phyloP scores from a whole-genome alignment of 2,113 vertebrate genomes.

The Albula glossodonta region DNA sequence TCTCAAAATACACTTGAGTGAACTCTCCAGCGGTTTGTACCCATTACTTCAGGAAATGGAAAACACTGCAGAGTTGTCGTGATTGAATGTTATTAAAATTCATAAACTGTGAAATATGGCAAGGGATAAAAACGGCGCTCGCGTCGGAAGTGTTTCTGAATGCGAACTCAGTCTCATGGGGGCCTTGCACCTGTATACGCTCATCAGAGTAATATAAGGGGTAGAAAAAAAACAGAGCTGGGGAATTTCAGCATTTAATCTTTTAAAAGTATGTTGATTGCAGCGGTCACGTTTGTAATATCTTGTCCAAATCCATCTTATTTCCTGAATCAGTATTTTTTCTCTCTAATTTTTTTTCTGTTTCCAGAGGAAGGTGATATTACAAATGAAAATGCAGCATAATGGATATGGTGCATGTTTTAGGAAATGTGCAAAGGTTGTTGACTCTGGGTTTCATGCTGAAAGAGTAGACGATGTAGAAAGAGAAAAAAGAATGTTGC shows the following conservation, averaged over 20 bases:
- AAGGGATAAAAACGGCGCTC: slow-evolving; percentile 16
- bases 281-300: slow-evolving; percentile 14
- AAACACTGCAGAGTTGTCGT: slow-evolving; percentile 36
- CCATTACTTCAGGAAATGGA: slow-evolving; percentile 49
- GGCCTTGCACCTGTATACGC: slow-evolving; percentile 21
- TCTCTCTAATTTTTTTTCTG: not conserved
- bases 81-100: slow-evolving; percentile 54
- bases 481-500: not conserved
- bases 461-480: not conserved
- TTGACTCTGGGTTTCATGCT: not conserved
- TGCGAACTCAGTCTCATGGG: slow-evolving; percentile 27
- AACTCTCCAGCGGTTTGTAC: slow-evolving; percentile 44
- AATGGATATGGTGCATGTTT: not conserved
- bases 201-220: slow-evolving; percentile 22
- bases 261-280: slow-evolving; percentile 4
- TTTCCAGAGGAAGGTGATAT: not conserved
- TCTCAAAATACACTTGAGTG: slow-evolving; percentile 45
- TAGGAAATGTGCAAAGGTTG: not conserved
- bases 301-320: not conserved
- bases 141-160: slow-evolving; percentile 26
- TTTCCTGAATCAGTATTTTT: not conserved
- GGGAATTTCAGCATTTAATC: slow-evolving; percentile 21
- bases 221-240: not conserved
- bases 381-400: not conserved
- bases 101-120: slow-evolving; percentile 52